Evolutionary conservation across 1,140 invertebrate genomes (phyloP).

Genomic region (Tetragnatha versicolor): DNA sequence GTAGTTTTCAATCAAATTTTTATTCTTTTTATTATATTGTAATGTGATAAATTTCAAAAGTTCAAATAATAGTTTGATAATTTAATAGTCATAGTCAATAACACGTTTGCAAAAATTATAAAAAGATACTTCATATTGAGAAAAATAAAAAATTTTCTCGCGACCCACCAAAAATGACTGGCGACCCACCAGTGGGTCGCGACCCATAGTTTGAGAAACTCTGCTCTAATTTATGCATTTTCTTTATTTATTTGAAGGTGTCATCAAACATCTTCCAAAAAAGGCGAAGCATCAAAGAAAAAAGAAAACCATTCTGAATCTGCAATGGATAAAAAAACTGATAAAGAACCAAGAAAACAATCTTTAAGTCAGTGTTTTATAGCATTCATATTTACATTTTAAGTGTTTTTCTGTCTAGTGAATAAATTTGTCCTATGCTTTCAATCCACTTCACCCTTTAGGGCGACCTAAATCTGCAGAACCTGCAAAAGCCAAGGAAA

Average conservation of each 20-base stretch:
- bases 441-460: neutral
- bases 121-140: no score
- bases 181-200: no score
- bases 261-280: constrained; percentile 30
- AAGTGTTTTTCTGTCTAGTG: neutral
- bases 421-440: neutral
- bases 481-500: constrained; percentile 37
- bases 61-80: no score
- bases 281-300: constrained; percentile 11
- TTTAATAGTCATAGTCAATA: no score
- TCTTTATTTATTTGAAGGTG: constrained; percentile 10
- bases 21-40: no score
- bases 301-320: constrained; percentile 15
- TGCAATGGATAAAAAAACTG: constrained; percentile 2
- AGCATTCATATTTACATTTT: neutral
- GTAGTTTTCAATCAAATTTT: no score
- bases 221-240: no score
- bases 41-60: no score
- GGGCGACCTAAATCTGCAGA: constrained; percentile 52
- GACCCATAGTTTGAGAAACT: no score
- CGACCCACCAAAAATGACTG: no score
- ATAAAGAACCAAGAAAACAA: constrained; percentile 35
- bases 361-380: constrained; percentile 17
- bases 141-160: no score
- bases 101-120: no score